Evolutionary conservation across 2,888 invertebrate genomes (phyloP).

Genomic region (Yponomeuta sedellus): DNA sequence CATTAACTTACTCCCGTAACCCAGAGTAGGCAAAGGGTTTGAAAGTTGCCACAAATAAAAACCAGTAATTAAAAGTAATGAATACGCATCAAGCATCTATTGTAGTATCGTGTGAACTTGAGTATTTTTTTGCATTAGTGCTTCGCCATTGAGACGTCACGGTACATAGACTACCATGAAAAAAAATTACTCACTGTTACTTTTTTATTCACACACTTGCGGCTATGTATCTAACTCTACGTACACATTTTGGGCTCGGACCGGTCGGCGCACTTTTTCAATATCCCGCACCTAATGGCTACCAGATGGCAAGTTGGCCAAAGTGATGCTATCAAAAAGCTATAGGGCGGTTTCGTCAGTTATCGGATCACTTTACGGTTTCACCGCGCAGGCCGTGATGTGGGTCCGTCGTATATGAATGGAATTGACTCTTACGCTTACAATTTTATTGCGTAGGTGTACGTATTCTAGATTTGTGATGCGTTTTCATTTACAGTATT

Average conservation of each 20-base stretch:
- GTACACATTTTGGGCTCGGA: conserved; percentile 10
- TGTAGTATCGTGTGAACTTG: not conserved
- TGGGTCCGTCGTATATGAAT: conserved; percentile 55
- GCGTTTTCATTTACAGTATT: too few species aligned
- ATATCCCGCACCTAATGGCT: conserved; percentile 73
- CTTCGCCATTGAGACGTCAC: too few species aligned
- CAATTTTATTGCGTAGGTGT: not conserved
- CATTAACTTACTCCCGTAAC: too few species aligned
- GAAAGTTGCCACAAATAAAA: not conserved
- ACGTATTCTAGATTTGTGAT: too few species aligned
- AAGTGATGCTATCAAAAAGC: conserved; percentile 77
- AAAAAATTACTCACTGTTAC: not conserved
- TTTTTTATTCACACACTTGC: not conserved
- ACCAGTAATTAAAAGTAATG: not conserved
- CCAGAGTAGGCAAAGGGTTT: too few species aligned
- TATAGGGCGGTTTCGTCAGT: conserved; percentile 71
- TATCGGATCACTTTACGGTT: conserved; percentile 71
- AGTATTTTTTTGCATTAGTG: too few species aligned
- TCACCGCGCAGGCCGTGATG: conserved; percentile 40
- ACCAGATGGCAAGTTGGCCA: conserved; percentile 73
- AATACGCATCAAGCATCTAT: not conserved
- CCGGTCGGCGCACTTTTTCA: conserved; percentile 63
- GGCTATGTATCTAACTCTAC: not conserved
- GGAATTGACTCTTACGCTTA: conserved; percentile 17
- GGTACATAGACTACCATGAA: not conserved